Evolutionary conservation across 2,888 invertebrate genomes (phyloP).

Genomic region (Oeneis ivallda): DNA sequence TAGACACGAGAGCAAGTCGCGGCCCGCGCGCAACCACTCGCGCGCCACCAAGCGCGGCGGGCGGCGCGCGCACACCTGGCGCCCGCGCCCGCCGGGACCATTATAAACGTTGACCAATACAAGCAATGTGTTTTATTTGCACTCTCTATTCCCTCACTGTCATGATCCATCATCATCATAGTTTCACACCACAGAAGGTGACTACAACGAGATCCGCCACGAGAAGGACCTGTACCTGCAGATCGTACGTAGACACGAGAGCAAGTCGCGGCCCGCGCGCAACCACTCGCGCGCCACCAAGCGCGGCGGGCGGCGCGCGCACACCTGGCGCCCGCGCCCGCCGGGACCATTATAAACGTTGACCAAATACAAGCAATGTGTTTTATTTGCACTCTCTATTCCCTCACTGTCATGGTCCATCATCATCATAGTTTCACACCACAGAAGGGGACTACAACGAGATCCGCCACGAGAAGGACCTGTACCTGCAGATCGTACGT

Average conservation of each 20-base stretch:
- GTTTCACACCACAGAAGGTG: conserved; percentile 30
- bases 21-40: neutral
- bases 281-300: too few species aligned
- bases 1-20: conserved; percentile 23
- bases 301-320: neutral
- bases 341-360: too few species aligned
- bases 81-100: neutral
- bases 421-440: neutral
- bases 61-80: neutral
- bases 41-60: too few species aligned
- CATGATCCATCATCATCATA: neutral
- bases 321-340: neutral
- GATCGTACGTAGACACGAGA: conserved; percentile 27
- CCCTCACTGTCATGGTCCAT: too few species aligned
- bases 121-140: too few species aligned
- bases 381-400: too few species aligned
- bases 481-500: conserved; percentile 31
- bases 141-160: too few species aligned
- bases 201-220: conserved; percentile 38
- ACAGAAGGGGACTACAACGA: conserved; percentile 37
- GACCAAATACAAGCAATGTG: too few species aligned
- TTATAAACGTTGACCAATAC: too few species aligned
- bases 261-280: neutral
- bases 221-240: conserved; percentile 33
- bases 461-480: conserved; percentile 32